Evolutionary conservation across 2,113 vertebrate species (phyloP).

Genomic region (Hippolais icterina): DNA sequence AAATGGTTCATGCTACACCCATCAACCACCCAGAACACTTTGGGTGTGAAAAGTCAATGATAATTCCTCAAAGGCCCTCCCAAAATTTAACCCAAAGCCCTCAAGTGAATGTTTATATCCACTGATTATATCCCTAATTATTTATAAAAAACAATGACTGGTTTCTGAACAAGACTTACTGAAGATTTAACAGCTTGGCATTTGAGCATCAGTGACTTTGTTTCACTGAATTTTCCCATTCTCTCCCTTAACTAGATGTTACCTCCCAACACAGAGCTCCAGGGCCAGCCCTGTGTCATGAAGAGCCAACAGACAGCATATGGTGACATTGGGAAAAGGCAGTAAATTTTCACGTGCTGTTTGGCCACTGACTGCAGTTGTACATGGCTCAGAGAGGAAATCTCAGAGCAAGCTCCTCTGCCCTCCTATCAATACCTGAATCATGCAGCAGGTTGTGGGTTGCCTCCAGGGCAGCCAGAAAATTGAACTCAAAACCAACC

Average conservation of each 20-base stretch:
- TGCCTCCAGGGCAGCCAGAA: neutral
- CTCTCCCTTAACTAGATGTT: neutral
- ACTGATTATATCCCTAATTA: neutral
- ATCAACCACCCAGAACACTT: neutral
- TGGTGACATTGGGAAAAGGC: neutral
- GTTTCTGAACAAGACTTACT: neutral
- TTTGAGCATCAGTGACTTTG: neutral
- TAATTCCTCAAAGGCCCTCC: neutral
- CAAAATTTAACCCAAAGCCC: neutral
- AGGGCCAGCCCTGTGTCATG: neutral
- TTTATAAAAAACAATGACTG: neutral
- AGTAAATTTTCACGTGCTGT: accelerated
- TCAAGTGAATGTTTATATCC: neutral
- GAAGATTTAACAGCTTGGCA: neutral
- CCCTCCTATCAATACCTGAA: neutral
- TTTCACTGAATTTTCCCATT: neutral
- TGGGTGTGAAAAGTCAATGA: neutral
- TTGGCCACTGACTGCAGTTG: neutral
- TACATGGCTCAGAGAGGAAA: neutral
- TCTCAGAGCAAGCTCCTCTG: neutral
- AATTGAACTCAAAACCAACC: neutral
- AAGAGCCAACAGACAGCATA: neutral
- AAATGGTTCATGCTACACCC: neutral
- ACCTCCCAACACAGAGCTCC: neutral
- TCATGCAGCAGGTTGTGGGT: too few relatives aligned